Base-by-base conservation (phyloP, 2,888 invertebrate genomes). In the Caradrina clavipalpis region DNA sequence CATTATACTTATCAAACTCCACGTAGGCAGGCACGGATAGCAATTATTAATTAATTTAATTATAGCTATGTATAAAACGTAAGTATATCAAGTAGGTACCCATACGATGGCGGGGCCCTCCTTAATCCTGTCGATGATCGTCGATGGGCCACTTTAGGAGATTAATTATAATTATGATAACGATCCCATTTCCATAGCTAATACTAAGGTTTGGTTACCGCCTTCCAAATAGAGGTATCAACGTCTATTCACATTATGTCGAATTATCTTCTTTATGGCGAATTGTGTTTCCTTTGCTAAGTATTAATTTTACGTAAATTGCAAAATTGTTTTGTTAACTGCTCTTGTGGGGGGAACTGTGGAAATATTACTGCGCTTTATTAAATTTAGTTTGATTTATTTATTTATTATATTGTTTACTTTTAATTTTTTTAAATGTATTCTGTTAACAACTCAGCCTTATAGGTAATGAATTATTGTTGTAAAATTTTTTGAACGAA, bases 151-250 rank as follows among this genome's bases (percentile, higher is more conserved):
- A 90, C 86, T 91, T 91, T 86, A 76, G 77, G 71, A 87, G 83
- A 90, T 90, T 91, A 91, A 91, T 91, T 89, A 88, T 90, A 90
- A 91, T 92, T 90, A 91, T 88, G 85, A 83, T 87, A 89, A 88
- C 87, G 87, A 88, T 82, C 90, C 88, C 76, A 91, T 91, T 91
- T 90, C 87, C 91, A 91, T 91, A 91, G 73, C 85, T 92, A 92
- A 92, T 92, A 85, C 81, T 86, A 90, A 81, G 86, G 86, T 87
- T 82, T 80, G 66, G 74, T 75, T 67, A 73, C 79, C 79, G 81
- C 83, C 81, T 80, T 79, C 80, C 77, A 84, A 84, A 85, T 83
- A 78, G 78, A 81, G 84, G 85, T 76, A 78, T 81, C 71, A 74
- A 56, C 69, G 62, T 76, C 68, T 79, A 69, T 70, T 67, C 69